phyloP scores from a whole-genome alignment of 2,113 vertebrate species.

The Rhadina sibilatrix region DNA sequence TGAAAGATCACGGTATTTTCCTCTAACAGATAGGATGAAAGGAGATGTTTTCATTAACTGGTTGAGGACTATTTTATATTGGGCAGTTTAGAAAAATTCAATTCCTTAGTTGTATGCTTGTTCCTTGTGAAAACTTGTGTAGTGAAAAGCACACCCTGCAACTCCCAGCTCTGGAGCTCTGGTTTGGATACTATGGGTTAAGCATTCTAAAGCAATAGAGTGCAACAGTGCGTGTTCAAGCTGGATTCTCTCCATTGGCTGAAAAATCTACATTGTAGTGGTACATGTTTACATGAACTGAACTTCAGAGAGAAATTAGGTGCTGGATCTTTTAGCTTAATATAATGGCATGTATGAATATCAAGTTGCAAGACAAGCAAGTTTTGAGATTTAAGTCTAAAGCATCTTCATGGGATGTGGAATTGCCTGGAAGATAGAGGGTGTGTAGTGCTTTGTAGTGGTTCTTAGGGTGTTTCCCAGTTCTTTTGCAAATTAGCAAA shows the following conservation, averaged over 20 bases:
- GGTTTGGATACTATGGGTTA: neutral
- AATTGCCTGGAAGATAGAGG: neutral
- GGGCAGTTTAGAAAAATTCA: neutral
- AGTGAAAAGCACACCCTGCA: neutral
- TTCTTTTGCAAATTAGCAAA: neutral
- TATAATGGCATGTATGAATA: neutral
- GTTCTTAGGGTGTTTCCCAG: neutral
- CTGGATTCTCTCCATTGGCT: neutral
- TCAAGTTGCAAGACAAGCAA: neutral
- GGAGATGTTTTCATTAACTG: neutral
- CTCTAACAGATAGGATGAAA: neutral
- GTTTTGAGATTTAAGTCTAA: neutral
- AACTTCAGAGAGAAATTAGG: neutral
- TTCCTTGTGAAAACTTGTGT: neutral
- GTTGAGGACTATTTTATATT: neutral
- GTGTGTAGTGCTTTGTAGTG: neutral
- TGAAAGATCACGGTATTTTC: neutral
- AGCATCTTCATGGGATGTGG: neutral
- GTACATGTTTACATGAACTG: neutral
- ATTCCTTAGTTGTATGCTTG: neutral
- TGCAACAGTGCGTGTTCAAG: neutral
- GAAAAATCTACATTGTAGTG: neutral
- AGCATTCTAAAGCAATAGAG: neutral
- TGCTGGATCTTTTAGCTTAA: neutral
- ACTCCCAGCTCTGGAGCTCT: neutral